A percentile compares a stretch with the other conserved stretches of the same genome.
These are phyloP conservation scores for Atrichornis clamosus DNA, from an alignment of 2,113 vertebrate genomes.

Conservation along the genomic window DNA sequence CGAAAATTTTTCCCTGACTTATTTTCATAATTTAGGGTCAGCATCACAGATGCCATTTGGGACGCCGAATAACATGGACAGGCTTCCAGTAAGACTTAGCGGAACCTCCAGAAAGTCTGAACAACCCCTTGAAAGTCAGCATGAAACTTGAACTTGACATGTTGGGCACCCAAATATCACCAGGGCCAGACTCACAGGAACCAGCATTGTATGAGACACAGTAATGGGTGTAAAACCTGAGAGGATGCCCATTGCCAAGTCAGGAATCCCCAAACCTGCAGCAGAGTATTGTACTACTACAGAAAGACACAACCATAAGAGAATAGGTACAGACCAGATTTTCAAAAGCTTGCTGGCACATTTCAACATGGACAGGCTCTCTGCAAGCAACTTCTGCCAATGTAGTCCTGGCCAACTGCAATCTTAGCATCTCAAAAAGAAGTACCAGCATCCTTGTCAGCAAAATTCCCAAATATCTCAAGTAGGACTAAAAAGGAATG, in stretches of 20 bases:
- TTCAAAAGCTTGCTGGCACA: background rate
- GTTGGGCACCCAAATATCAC: fast-evolving
- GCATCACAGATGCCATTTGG: background rate
- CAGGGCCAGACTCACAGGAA: background rate
- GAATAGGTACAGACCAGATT: background rate
- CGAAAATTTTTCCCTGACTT: fast-evolving
- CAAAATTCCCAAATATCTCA: background rate
- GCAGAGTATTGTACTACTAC: background rate
- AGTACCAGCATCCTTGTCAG: background rate
- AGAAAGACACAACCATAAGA: background rate
- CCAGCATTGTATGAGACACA: background rate
- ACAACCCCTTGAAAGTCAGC: background rate
- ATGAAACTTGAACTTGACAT: background rate
- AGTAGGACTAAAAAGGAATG: background rate
- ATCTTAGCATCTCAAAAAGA: background rate
- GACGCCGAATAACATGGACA: background rate
- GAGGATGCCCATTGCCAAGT: background rate
- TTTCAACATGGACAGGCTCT: background rate
- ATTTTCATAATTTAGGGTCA: background rate
- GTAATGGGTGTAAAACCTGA: background rate
- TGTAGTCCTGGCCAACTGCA: background rate
- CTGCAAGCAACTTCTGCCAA: background rate
- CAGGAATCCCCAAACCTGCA: background rate
- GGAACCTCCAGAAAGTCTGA: background rate
- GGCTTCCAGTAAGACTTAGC: background rate